Evolutionary conservation across 2,888 invertebrate genomes (phyloP).

Genomic region (Agrochola lota): DNA sequence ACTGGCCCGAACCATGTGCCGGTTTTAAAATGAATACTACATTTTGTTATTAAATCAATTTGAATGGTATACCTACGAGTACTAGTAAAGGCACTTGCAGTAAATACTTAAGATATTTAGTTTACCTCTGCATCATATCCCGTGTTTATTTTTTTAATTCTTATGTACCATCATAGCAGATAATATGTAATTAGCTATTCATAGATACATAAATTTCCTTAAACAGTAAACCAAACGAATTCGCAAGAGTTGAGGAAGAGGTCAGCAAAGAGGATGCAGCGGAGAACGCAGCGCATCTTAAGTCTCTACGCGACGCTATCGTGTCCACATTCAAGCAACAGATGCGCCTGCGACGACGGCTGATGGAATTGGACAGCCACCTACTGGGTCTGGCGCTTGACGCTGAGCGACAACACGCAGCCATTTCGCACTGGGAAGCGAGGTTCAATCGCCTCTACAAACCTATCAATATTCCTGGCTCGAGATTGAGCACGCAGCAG

Average conservation of each 20-base stretch:
- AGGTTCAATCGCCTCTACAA: slow-evolving; percentile 94
- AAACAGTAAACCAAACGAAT: slow-evolving; percentile 82
- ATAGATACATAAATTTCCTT: not conserved
- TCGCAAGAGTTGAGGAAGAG: slow-evolving; percentile 72
- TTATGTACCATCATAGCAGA: not conserved
- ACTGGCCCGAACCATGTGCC: too few relatives aligned
- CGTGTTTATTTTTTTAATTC: not conserved
- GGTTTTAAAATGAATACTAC: too few relatives aligned
- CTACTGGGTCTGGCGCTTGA: slow-evolving; percentile 96
- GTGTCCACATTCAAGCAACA: slow-evolving; percentile 97
- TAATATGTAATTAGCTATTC: not conserved
- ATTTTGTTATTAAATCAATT: too few relatives aligned
- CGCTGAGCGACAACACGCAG: slow-evolving; percentile 96
- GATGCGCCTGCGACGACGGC: slow-evolving; percentile 95
- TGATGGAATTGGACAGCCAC: slow-evolving; percentile 98
- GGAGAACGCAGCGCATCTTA: slow-evolving; percentile 88
- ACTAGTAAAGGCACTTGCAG: not conserved
- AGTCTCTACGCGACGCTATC: slow-evolving; percentile 95
- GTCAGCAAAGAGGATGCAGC: slow-evolving; percentile 78
- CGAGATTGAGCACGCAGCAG: slow-evolving; percentile 91
- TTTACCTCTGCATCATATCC: not conserved
- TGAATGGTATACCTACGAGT: too few relatives aligned
- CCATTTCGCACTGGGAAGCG: slow-evolving; percentile 97
- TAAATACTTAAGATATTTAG: not conserved
- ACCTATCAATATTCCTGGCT: slow-evolving; percentile 89